These are phyloP conservation scores for Falco novaeseelandiae DNA, from an alignment of 2,797 vertebrate genomes.

Conservation along the genomic window DNA sequence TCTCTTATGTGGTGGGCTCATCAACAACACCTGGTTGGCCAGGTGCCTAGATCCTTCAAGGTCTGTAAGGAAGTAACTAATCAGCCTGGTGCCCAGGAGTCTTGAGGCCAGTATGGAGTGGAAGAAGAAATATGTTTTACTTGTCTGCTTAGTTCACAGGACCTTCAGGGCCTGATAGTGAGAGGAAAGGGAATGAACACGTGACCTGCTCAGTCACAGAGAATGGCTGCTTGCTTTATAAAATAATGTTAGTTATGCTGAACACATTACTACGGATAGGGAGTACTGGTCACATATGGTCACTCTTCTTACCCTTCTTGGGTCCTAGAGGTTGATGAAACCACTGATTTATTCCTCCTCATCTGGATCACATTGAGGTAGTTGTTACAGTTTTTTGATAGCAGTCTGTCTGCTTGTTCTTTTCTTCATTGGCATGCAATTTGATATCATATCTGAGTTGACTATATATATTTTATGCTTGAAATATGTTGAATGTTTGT, in stretches of 20 bases:
- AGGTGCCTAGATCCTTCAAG: background rate
- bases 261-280: background rate
- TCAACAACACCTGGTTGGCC: background rate
- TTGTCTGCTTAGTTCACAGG: background rate
- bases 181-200: background rate
- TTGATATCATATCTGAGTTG: background rate
- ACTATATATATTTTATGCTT: background rate
- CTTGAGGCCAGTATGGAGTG: fast-evolving
- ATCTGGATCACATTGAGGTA: background rate
- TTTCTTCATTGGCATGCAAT: background rate
- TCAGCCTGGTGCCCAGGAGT: background rate
- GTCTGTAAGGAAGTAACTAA: background rate
- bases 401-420: background rate
- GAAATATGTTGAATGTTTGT: background rate
- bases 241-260: background rate
- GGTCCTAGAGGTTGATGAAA: background rate
- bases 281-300: fast-evolving
- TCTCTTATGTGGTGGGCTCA: background rate
- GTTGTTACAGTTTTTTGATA: background rate
- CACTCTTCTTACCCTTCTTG: background rate
- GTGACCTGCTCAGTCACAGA: background rate
- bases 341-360: background rate
- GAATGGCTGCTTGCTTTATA: background rate
- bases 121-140: background rate
- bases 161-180: background rate